Evolutionary conservation across 2,888 invertebrate genomes (phyloP).

Genomic region (Nomada lathburiana): DNA sequence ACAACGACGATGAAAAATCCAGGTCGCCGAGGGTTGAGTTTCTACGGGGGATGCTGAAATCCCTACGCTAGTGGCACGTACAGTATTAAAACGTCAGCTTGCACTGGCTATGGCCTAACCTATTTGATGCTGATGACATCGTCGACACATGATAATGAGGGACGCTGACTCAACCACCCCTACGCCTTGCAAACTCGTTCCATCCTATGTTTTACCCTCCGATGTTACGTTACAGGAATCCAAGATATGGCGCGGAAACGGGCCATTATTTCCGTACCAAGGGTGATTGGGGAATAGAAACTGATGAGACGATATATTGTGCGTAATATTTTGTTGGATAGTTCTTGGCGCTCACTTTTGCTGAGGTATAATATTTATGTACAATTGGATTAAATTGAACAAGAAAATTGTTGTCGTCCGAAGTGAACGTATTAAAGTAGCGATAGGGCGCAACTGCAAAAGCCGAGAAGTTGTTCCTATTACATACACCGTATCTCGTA

Average conservation of each 20-base stretch:
- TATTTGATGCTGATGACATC: conserved; percentile 52
- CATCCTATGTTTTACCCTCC: conserved; percentile 4
- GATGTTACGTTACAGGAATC: neutral
- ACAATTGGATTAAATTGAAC: too few species aligned
- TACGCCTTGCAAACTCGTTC: neutral
- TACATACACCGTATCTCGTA: neutral
- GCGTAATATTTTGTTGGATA: too few species aligned
- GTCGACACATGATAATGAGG: conserved; percentile 57
- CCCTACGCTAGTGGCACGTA: conserved; percentile 26
- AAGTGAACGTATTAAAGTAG: too few species aligned
- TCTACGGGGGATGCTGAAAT: conserved; percentile 85
- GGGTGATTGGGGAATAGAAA: conserved; percentile 3
- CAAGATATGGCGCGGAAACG: conserved; percentile 19
- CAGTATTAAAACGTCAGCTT: conserved; percentile 68
- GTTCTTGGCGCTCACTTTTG: too few species aligned
- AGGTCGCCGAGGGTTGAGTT: conserved; percentile 78
- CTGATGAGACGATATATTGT: too few species aligned
- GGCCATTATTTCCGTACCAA: neutral
- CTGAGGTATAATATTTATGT: too few species aligned
- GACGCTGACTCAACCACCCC: neutral
- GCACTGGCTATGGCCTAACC: conserved; percentile 51
- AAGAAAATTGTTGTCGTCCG: too few species aligned
- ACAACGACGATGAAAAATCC: conserved; percentile 67
- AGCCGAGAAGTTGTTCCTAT: neutral
- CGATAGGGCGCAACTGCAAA: too few species aligned